phyloP scores from a whole-genome alignment of 2,113 vertebrate genomes.

The Baryphthengus martii region DNA sequence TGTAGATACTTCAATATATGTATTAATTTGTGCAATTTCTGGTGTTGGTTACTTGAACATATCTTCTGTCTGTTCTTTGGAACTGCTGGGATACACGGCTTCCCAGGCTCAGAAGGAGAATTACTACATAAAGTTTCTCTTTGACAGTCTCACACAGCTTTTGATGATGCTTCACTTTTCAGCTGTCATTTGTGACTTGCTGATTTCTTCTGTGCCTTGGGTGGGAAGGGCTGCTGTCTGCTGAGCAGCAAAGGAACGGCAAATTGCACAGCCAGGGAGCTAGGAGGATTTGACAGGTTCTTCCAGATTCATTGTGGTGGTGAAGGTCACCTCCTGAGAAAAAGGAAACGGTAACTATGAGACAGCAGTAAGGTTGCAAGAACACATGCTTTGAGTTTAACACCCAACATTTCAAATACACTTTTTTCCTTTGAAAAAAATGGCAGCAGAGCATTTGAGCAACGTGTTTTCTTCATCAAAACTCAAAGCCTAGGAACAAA shows the following conservation, averaged over 20 bases:
- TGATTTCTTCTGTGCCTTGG: conserved; percentile 22
- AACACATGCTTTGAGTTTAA: neutral
- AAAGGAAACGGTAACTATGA: conserved; percentile 19
- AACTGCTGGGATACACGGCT: neutral
- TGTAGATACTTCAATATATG: neutral
- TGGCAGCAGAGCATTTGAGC: neutral
- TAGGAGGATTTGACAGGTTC: conserved; percentile 23
- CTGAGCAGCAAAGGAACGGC: neutral
- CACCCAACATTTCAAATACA: neutral
- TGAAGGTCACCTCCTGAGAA: conserved; percentile 59
- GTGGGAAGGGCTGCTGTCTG: conserved; percentile 1
- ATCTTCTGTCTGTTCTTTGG: neutral
- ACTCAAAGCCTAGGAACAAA: neutral
- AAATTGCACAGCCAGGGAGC: conserved; percentile 5
- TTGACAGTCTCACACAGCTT: conserved; percentile 7
- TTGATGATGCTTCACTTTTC: conserved; percentile 23
- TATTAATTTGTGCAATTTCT: neutral
- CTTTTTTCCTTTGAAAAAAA: neutral
- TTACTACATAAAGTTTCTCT: neutral
- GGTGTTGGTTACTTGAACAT: neutral
- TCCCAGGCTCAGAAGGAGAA: neutral
- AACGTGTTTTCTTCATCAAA: neutral
- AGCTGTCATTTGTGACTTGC: conserved; percentile 19
- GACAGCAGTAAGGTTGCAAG: neutral
- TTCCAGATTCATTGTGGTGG: conserved; percentile 35